Conservation (phyloP, 2,888 invertebrate genomes). For the Drosophila merina region DNA sequence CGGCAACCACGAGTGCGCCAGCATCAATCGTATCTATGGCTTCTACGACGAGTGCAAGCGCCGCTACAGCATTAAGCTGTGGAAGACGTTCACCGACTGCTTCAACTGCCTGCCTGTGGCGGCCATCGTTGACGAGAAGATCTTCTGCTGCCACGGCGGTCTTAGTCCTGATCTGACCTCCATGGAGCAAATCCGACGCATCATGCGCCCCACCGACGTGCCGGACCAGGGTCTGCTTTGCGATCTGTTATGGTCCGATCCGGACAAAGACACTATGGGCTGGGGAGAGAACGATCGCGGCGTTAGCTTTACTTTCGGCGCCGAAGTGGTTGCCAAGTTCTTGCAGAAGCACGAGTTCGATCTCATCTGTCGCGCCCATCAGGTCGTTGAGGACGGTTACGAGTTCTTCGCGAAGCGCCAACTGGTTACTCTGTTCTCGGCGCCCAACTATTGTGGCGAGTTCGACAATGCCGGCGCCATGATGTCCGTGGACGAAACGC, state of each 20-base stretch:
- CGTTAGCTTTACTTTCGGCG: constrained; percentile 99
- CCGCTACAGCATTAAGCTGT: constrained; percentile 98
- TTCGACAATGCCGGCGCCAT: constrained; percentile 95
- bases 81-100: constrained; percentile 99
- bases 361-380: constrained; percentile 99
- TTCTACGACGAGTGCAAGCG: constrained; percentile 99
- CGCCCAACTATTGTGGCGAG: constrained; percentile 97
- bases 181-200: constrained; percentile 99
- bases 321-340: constrained; percentile 99
- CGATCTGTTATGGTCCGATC: constrained; percentile 98
- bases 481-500: constrained; percentile 99
- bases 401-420: constrained; percentile 99
- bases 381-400: constrained; percentile 99
- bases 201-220: constrained; percentile 99
- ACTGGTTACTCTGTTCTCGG: constrained; percentile 95
- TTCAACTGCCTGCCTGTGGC: constrained; percentile 99
- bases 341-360: constrained; percentile 99
- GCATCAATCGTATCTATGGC: constrained; percentile 99
- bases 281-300: constrained; percentile 99
- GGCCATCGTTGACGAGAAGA: constrained; percentile 93
- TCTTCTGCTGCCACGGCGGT: constrained; percentile 93
- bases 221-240: constrained; percentile 98
- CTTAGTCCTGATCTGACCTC: constrained; percentile 95
- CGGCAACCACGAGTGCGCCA: constrained; percentile 99
- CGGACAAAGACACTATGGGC: constrained; percentile 98